Evolutionary conservation across 2,113 vertebrate species (phyloP), one percentile per base, ranked within the genome.

Genomic region (Heliornis fulica): DNA sequence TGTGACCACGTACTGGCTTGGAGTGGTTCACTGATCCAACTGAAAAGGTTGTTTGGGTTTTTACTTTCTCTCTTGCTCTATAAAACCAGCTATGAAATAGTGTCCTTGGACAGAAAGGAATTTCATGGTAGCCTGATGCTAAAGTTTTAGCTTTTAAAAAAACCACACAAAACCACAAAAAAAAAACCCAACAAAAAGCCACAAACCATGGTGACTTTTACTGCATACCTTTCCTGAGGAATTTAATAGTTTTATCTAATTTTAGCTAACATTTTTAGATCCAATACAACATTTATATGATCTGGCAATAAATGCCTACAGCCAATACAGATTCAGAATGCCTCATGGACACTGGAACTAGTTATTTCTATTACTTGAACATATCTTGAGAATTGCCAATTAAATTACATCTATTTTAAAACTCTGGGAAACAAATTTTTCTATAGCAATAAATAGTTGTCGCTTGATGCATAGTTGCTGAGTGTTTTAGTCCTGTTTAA

Each of bases 201-300:
- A 54, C 75, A 7, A 83, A 85, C 70, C 11, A 1, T 94, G 93
- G 90, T 96, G 94, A 94, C 89, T 96, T 96, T 96, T 98, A 96
- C 83, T 93, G 65, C 91, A 59, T 96, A 96, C 65, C 13, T 97
- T 98, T 98, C 94, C 93, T 94, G 96, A 91, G 87, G 95, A 94
- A 95, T 97, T 97, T 93, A 96, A 95, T 97, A 97, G 87, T 96
- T 97, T 94, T 79, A 82, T 95, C 68, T 96, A 95, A 94, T 70
- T 96, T 88, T 76, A 91, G 70, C 95, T 96, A 83, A 79, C 20
- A 45, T 96, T 93, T 93, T 78, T 81, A 90, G 51, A 79, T 86
- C 95, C 65, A 56, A 32, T 86, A 23, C 83, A 86, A 78, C 86
- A 89, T 95, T 94, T 90, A 15, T 93, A 79, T 81, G 53, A 93